These are phyloP conservation scores for Wasmannia auropunctata DNA, from an alignment of 1,140 invertebrate species.

Conservation along the genomic window DNA sequence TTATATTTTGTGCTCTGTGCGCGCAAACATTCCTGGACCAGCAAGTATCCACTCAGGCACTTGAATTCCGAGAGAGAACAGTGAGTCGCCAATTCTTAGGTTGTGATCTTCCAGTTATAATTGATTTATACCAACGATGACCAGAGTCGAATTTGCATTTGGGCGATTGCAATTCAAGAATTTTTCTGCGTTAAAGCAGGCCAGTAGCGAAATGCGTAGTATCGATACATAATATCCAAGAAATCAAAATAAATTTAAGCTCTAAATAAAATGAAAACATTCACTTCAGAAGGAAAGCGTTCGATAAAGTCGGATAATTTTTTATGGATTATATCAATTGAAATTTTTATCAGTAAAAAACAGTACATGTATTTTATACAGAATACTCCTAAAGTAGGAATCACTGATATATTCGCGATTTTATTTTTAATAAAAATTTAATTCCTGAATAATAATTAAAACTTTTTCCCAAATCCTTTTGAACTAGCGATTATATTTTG, in stretches of 20 bases:
- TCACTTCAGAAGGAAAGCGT: background rate
- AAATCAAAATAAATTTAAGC: background rate
- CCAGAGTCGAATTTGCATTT: background rate
- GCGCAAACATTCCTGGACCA: slow-evolving; percentile 1
- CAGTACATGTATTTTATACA: background rate
- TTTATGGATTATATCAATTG: slow-evolving; percentile 20
- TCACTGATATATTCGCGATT: background rate
- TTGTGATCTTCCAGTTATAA: slow-evolving; percentile 14
- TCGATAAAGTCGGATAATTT: background rate
- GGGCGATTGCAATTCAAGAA: background rate
- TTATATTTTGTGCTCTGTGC: background rate
- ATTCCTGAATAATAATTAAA: background rate
- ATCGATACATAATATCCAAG: background rate
- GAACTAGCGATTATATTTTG: background rate
- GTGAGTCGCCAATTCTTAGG: slow-evolving; percentile 4
- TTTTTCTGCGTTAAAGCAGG: background rate
- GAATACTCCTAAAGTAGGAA: background rate
- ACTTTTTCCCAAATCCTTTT: background rate
- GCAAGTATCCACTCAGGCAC: background rate
- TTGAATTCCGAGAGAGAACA: background rate
- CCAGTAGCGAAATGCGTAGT: background rate
- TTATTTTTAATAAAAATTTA: background rate
- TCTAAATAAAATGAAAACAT: background rate
- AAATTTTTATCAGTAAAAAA: slow-evolving; percentile 7
- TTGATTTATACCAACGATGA: background rate